phyloP scores from a whole-genome alignment of 1,140 invertebrate species.

The Fopius arisanus region DNA sequence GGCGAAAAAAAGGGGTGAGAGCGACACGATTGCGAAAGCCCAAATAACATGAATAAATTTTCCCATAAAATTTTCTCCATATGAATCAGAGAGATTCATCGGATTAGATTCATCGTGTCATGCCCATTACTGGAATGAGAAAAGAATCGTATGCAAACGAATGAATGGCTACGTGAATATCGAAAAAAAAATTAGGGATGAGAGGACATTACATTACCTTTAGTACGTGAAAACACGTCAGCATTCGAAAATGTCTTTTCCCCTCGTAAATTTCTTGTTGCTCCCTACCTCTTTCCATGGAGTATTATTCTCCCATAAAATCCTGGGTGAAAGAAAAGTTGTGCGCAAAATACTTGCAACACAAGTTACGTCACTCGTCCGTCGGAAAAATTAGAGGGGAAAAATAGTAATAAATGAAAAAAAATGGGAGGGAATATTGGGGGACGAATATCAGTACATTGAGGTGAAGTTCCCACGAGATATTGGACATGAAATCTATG shows the following conservation, averaged over 20 bases:
- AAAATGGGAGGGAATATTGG: neutral
- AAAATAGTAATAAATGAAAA: neutral
- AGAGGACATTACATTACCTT: neutral
- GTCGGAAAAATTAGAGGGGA: neutral
- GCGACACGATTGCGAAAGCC: too few species aligned
- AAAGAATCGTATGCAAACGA: neutral
- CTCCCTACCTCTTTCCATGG: neutral
- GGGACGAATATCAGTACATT: neutral
- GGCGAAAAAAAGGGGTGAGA: too few species aligned
- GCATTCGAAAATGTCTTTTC: constrained; percentile 6
- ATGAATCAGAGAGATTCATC: neutral
- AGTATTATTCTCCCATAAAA: neutral
- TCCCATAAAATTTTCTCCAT: neutral
- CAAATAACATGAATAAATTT: neutral
- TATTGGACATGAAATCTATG: neutral
- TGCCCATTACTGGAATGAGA: neutral
- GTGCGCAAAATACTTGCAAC: constrained; percentile 8
- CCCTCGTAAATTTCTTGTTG: neutral
- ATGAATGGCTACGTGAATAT: neutral
- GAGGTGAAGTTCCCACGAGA: neutral
- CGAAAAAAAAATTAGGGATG: neutral
- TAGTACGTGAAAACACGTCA: neutral
- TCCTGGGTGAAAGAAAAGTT: constrained; percentile 6
- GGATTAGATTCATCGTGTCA: neutral
- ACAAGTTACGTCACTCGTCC: neutral